Conservation (phyloP, 2,113 vertebrate species). For the Chinchilla lanigera region DNA sequence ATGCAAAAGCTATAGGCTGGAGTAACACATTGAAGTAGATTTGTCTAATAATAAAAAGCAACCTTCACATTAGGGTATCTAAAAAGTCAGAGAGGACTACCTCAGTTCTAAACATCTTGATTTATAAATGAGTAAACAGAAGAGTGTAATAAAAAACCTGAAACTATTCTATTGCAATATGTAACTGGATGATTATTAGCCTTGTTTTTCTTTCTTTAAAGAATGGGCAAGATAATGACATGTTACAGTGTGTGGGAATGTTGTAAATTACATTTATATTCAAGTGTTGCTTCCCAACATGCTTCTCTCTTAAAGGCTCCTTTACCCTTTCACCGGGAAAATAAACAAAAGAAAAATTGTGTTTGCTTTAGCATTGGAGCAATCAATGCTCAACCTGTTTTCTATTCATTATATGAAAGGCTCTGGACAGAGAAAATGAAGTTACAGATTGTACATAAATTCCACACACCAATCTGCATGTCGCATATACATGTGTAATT, state of each 20-base stretch:
- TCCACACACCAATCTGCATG: conserved; percentile 49
- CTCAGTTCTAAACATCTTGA: conserved; percentile 67
- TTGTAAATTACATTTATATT: conserved; percentile 81
- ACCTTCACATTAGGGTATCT: conserved; percentile 15
- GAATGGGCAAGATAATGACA: conserved; percentile 76
- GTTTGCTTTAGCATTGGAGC: conserved; percentile 63
- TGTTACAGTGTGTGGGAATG: conserved; percentile 72
- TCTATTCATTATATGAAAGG: conserved; percentile 64
- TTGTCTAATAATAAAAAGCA: conserved; percentile 28
- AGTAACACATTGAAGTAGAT: neutral
- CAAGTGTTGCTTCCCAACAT: conserved; percentile 68
- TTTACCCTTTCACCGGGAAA: conserved; percentile 68
- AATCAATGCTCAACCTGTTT: conserved; percentile 55
- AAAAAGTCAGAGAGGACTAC: conserved; percentile 58
- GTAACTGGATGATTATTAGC: conserved; percentile 79
- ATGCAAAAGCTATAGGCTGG: neutral
- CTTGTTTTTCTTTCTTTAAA: conserved; percentile 77
- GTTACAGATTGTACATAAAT: conserved; percentile 52
- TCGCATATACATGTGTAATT: conserved; percentile 56
- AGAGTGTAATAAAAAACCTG: conserved; percentile 63
- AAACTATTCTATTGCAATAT: conserved; percentile 70
- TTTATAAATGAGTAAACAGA: conserved; percentile 73
- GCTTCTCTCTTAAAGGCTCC: conserved; percentile 65
- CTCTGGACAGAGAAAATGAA: conserved; percentile 30
- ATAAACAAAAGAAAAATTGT: conserved; percentile 71